Conservation (phyloP, 2,888 invertebrate species). For the Shargacucullia verbasci region DNA sequence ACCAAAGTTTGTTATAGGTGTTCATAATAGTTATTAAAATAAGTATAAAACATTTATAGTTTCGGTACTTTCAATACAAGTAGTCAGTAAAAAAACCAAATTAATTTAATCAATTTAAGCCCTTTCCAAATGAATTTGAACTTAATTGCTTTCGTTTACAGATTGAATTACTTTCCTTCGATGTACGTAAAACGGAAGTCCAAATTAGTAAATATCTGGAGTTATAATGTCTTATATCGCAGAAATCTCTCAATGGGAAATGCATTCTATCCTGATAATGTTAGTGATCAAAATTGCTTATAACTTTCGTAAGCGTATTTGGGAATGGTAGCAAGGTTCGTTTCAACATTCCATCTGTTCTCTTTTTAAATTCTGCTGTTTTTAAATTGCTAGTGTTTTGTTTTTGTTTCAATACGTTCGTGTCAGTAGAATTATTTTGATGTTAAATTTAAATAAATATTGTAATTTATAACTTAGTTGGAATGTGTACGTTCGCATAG, state of each 20-base stretch:
- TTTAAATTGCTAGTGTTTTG: slow-evolving; percentile 82
- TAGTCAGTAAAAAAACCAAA: slow-evolving; percentile 29
- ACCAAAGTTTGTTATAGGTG: slow-evolving; percentile 6
- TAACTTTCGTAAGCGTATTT: slow-evolving; percentile 70
- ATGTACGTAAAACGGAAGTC: slow-evolving; percentile 66
- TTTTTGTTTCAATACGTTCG: slow-evolving; percentile 72
- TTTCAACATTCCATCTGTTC: slow-evolving; percentile 84
- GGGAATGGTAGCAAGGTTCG: slow-evolving; percentile 80
- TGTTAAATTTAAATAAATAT: background rate
- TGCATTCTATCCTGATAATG: slow-evolving; percentile 59
- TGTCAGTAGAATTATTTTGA: slow-evolving; percentile 51
- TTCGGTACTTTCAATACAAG: slow-evolving; percentile 36
- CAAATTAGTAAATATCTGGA: slow-evolving; percentile 60
- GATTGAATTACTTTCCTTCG: slow-evolving; percentile 42
- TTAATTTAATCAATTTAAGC: slow-evolving; percentile 23
- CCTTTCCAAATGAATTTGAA: slow-evolving; percentile 37
- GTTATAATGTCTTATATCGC: slow-evolving; percentile 28
- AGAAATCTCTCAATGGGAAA: slow-evolving; percentile 52
- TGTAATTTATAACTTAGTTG: background rate
- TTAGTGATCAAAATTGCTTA: slow-evolving; percentile 69
- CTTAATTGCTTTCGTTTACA: slow-evolving; percentile 46
- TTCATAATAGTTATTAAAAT: slow-evolving; percentile 18
- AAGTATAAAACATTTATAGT: slow-evolving; percentile 24
- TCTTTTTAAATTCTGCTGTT: slow-evolving; percentile 82
- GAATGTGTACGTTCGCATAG: background rate